Evolutionary conservation across 2,888 invertebrate genomes (phyloP).

Genomic region (Tryphoninae sp.): DNA sequence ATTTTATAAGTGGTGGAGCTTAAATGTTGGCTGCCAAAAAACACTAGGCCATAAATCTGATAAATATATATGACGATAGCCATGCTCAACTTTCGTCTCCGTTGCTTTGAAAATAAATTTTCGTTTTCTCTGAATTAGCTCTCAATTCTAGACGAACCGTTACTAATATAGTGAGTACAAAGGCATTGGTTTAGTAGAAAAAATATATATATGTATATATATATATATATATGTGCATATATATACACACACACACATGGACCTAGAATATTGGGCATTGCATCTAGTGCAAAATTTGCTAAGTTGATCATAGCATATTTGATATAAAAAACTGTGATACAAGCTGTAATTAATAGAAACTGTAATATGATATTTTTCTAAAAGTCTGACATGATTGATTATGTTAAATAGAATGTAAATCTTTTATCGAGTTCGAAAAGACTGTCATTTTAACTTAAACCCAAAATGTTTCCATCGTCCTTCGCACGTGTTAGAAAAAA

Average conservation of each 20-base stretch:
- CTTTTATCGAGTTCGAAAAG: conserved; percentile 48
- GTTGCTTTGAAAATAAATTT: conserved; percentile 25
- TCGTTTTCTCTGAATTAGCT: not conserved
- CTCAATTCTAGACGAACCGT: conserved; percentile 10
- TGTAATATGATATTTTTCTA: conserved; percentile 47
- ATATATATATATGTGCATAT: not conserved
- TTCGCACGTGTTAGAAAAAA: not conserved
- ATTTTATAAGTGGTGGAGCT: conserved; percentile 75
- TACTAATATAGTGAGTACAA: conserved; percentile 32
- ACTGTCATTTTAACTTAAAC: conserved; percentile 61
- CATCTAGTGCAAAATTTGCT: conserved; percentile 59
- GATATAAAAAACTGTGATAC: conserved; percentile 70
- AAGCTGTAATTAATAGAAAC: conserved; percentile 71
- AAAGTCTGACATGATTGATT: not conserved
- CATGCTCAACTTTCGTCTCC: conserved; percentile 70
- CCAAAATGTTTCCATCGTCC: conserved; percentile 63
- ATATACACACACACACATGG: too few species aligned
- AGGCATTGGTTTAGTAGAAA: conserved; percentile 28
- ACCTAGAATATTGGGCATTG: conserved; percentile 46
- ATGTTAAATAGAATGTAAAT: conserved; percentile 11
- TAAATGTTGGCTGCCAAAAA: conserved; percentile 73
- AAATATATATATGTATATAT: conserved; percentile 2
- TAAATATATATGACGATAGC: conserved; percentile 63
- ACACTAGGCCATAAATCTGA: conserved; percentile 71
- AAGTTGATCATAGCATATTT: conserved; percentile 72